A percentile compares a stretch with the other conserved stretches of the same genome.
phyloP scores from a whole-genome alignment of 1,140 invertebrate genomes.

The Ostrea denselamellosa region DNA sequence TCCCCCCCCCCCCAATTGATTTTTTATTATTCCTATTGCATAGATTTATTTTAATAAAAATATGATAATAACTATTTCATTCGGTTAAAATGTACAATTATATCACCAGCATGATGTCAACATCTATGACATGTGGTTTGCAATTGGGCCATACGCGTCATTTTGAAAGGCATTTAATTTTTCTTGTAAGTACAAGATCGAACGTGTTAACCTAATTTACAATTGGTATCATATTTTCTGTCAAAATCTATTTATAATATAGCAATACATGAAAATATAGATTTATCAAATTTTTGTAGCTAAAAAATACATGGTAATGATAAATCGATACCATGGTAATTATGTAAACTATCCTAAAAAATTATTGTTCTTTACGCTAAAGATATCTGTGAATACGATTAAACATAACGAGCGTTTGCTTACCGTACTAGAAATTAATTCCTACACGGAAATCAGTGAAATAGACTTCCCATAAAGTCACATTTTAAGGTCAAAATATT shows the following conservation, averaged over 20 bases:
- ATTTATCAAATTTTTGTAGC: not conserved
- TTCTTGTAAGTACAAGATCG: not conserved
- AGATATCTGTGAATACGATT: not conserved
- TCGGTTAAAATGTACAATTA: too few relatives aligned
- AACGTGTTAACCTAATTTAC: not conserved
- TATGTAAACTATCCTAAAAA: conserved; percentile 61
- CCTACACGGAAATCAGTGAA: not conserved
- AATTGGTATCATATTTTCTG: not conserved
- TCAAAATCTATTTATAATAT: too few relatives aligned
- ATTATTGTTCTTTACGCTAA: not conserved
- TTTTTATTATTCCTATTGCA: too few relatives aligned
- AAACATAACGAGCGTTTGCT: not conserved
- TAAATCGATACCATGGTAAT: conserved; percentile 64
- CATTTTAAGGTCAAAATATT: not conserved
- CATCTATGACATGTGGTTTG: too few relatives aligned
- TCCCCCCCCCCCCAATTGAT: too few relatives aligned
- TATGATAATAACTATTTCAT: too few relatives aligned
- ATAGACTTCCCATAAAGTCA: not conserved
- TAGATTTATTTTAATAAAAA: too few relatives aligned
- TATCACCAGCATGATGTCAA: too few relatives aligned
- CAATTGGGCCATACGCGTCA: too few relatives aligned
- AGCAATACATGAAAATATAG: too few relatives aligned
- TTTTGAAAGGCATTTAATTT: too few relatives aligned
- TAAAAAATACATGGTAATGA: not conserved
- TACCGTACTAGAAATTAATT: not conserved